Evolutionary conservation across 2,888 invertebrate species (phyloP), one percentile per base, ranked within the genome.

Genomic region (Panopea generosa): DNA sequence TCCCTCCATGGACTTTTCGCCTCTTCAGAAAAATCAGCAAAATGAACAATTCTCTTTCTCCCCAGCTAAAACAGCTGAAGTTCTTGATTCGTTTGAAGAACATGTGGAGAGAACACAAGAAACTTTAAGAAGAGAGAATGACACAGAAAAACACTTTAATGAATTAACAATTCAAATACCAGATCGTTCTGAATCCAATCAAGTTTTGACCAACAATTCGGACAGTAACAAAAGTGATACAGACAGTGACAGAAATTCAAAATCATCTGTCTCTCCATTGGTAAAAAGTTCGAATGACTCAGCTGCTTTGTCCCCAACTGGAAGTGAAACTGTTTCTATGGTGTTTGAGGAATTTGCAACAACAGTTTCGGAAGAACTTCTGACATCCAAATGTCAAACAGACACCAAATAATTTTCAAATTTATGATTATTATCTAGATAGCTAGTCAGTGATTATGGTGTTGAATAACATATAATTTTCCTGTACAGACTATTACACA

Each of bases 301-400:
- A 2, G 71, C 43, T 47, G 57, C 71, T 20, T 47, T 47, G 3
- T 77, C 77, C n/a, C 77, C 77, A 9, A 52, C 52, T 22, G 72
- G 45, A 0, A 69, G 77, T 69, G 80, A 80, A 29, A 67, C 67
- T 16, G 77, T 80, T 16, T 70, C 73, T 50, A 70, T 66, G 9
- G 76, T 77, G 18, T 80, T 77, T 71, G 76, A 80, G 50, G 76
- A 80, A 38, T 80, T 80, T 77, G 76, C 77, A 4, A 61, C 74
- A 50, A 70, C 73, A 4, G 65, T 74, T 24, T 71, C 72, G 20
- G 52, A 45, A 43, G 52, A 57, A n/a, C n/a, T n/a, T n/a, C n/a
- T n/a, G n/a, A n/a, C n/a, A n/a, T n/a, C n/a, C n/a, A n/a, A n/a
- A n/a, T n/a, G n/a, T n/a, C n/a, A n/a, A n/a, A n/a, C n/a, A n/a